Base-by-base conservation (phyloP, 2,888 invertebrate genomes). In the Scaptomyza polygonia region DNA sequence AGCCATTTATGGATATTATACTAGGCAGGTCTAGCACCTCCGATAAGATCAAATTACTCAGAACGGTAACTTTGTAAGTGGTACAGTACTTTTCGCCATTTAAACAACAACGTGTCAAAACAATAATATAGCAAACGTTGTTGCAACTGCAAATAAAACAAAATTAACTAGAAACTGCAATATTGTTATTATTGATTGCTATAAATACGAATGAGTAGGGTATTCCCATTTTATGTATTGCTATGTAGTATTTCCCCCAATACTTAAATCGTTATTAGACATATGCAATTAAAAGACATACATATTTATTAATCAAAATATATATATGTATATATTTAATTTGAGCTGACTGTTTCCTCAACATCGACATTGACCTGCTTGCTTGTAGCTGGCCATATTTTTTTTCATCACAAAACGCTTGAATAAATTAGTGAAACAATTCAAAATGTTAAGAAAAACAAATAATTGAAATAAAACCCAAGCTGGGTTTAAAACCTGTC, bases 1-100 rank as follows among this genome's bases (percentile, higher is more conserved):
- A 49, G 44, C 14, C 32, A 66, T 73, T 73, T 76, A 71, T 71
- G 76, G 61, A 71, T 73, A 70, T 54, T 73, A 70, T 54, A 30
- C 14, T 14, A n/a, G 30, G 12, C 32, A 14, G 11, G n/a, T 39
- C 16, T 1, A 3, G 11, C 9, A 18, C 7, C 14, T 21, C 51
- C 56, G 73, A 73, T 73, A 73, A 73, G 73, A 73, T 76, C 4
- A 14, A 62, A 71, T 66, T 66, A 53, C 62, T 21, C 34, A 18
- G n/a, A 36, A n/a, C 12, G 12, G 29, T 34, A n/a, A 44, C 12
- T 34, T 40, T 29, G 45, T 45, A 42, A 54, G n/a, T n/a, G 25
- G 61, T 61, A 39, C 18, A 58, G 25, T 4, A n/a, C 43, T 49
- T 51, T 69, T 53, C 56, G 55, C 2, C 75, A 64, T 68, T 63